Conservation (phyloP, 2,113 vertebrate species). For the Chelonoidis abingdonii region DNA sequence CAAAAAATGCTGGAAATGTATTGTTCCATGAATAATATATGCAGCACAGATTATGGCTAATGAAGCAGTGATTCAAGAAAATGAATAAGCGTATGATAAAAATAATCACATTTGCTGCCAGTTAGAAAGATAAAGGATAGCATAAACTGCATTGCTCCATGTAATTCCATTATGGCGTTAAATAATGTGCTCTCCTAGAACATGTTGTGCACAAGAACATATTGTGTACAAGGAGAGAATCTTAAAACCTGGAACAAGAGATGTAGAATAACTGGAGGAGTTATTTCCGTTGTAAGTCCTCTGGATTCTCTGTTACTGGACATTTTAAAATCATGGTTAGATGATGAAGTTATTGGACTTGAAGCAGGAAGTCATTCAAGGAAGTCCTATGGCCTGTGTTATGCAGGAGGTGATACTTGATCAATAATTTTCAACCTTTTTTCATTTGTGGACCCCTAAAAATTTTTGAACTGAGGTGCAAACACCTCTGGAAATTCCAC, state of each 20-base stretch:
- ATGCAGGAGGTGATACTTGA: neutral
- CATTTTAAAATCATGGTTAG: neutral
- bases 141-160: neutral
- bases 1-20: slow-evolving; percentile 6
- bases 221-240: neutral
- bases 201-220: neutral
- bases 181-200: neutral
- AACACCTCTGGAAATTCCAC: neutral
- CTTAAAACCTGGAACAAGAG: neutral
- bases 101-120: neutral
- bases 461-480: neutral
- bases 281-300: neutral
- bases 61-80: slow-evolving; percentile 58
- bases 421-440: neutral
- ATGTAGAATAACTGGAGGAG: neutral
- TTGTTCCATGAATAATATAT: slow-evolving; percentile 65
- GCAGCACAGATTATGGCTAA: slow-evolving; percentile 34
- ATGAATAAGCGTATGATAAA: slow-evolving; percentile 33
- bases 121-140: slow-evolving; percentile 50
- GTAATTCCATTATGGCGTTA: neutral
- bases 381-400: neutral
- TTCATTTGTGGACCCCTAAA: neutral
- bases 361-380: neutral
- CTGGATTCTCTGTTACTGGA: neutral
- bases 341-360: neutral